These are phyloP conservation scores for Ictalurus punctatus DNA, from an alignment of 2,113 vertebrate species.

Conservation along the genomic window DNA sequence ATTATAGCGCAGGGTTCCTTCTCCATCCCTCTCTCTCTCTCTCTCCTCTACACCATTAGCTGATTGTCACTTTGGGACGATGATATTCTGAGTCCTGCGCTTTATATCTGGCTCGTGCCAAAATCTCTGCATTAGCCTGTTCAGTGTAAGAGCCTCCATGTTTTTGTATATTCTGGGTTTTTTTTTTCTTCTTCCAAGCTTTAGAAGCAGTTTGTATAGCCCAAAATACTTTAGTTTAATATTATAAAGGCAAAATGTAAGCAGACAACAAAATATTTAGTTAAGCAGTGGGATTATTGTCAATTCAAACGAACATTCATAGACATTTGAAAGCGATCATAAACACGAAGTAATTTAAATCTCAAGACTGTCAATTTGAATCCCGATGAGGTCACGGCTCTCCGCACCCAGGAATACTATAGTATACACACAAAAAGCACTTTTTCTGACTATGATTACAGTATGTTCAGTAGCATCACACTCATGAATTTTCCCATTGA, in stretches of 20 bases:
- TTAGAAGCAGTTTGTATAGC: neutral
- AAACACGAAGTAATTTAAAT: neutral
- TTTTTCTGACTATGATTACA: too few species aligned
- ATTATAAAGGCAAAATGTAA: neutral
- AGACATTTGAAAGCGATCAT: neutral
- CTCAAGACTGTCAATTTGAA: neutral
- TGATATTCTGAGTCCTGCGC: neutral
- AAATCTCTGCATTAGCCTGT: neutral
- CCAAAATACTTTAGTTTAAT: too few species aligned
- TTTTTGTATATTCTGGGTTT: neutral
- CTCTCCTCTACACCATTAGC: constrained; percentile 52
- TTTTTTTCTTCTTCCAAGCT: rapidly evolving
- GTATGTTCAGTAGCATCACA: neutral
- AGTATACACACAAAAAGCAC: neutral
- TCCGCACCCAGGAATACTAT: neutral
- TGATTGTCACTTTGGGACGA: constrained; percentile 61
- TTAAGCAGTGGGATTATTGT: neutral
- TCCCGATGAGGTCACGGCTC: neutral
- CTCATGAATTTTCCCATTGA: neutral
- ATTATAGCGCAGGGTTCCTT: neutral
- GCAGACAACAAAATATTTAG: neutral
- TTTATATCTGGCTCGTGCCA: neutral
- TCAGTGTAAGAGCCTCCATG: neutral
- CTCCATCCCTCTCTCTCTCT: neutral
- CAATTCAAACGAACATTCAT: neutral